A percentile compares a stretch with the other conserved stretches of the same genome.
phyloP scores from a whole-genome alignment of 1,140 invertebrate genomes.

The Leptinotarsa undecemlineata region DNA sequence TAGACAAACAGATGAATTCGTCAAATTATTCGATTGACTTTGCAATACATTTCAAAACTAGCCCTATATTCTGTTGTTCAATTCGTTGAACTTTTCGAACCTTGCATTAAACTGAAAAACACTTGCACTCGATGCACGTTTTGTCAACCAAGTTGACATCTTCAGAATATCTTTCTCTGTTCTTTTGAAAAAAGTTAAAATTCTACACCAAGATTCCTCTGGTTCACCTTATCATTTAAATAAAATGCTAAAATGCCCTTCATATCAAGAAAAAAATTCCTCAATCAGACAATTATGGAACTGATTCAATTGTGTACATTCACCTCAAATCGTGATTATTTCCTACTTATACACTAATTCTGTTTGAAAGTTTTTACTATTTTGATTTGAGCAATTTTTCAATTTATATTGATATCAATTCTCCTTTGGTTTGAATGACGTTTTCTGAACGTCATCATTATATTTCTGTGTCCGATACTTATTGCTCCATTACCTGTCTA shows the following conservation, averaged over 20 bases:
- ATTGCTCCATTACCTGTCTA: neutral
- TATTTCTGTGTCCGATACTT: neutral
- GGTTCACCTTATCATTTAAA: neutral
- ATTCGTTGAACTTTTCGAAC: neutral
- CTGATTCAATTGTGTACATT: too few species aligned
- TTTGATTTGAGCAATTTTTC: slow-evolving; percentile 1
- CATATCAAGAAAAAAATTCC: too few species aligned
- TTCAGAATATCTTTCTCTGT: neutral
- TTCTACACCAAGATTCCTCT: neutral
- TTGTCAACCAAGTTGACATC: neutral
- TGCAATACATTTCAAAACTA: neutral
- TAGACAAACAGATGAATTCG: neutral
- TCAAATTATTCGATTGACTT: slow-evolving; percentile 3
- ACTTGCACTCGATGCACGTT: neutral
- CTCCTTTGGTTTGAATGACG: neutral
- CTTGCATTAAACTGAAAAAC: too few species aligned
- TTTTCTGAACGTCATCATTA: slow-evolving; percentile 3
- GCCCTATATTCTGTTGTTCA: neutral
- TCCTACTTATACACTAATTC: too few species aligned
- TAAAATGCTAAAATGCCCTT: too few species aligned
- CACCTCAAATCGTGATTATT: too few species aligned
- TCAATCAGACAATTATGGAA: too few species aligned
- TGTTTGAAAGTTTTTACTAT: neutral
- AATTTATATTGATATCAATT: neutral
- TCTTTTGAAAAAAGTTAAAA: neutral